phyloP scores from a whole-genome alignment of 2,888 invertebrate genomes.

The Exocentrus adspersus region DNA sequence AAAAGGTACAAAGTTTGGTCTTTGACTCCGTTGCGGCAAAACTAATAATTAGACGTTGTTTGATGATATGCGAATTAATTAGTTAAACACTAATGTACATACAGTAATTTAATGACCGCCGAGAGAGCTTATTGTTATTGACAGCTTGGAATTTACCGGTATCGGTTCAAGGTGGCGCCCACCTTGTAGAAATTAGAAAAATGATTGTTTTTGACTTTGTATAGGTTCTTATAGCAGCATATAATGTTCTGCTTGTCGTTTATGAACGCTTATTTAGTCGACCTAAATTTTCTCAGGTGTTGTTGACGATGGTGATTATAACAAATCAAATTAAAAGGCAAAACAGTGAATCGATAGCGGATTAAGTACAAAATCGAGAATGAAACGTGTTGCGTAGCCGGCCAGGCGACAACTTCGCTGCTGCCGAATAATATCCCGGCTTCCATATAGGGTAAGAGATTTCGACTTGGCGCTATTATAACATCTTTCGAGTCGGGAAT shows the following conservation, averaged over 20 bases:
- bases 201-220: background rate
- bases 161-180: background rate
- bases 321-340: conserved; percentile 8
- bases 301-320: conserved; percentile 4
- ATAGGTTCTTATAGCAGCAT: too few species aligned
- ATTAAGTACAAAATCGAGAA: conserved; percentile 24
- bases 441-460: conserved; percentile 40
- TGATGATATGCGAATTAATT: conserved; percentile 1
- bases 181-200: background rate
- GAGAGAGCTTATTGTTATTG: background rate
- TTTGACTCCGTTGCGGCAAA: background rate
- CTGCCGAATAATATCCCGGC: conserved; percentile 33
- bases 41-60: background rate
- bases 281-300: conserved; percentile 9
- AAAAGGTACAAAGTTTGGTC: background rate
- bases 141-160: background rate
- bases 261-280: background rate
- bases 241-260: too few species aligned
- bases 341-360: conserved; percentile 12
- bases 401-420: conserved; percentile 22
- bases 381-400: conserved; percentile 17
- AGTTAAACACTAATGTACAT: background rate
- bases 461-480: conserved; percentile 37
- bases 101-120: background rate
- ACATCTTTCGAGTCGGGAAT: conserved; percentile 36